A percentile compares a stretch with the other conserved stretches of the same genome.
Evolutionary conservation across 2,888 invertebrate genomes (phyloP).

Genomic region (Neoascia interrupta): DNA sequence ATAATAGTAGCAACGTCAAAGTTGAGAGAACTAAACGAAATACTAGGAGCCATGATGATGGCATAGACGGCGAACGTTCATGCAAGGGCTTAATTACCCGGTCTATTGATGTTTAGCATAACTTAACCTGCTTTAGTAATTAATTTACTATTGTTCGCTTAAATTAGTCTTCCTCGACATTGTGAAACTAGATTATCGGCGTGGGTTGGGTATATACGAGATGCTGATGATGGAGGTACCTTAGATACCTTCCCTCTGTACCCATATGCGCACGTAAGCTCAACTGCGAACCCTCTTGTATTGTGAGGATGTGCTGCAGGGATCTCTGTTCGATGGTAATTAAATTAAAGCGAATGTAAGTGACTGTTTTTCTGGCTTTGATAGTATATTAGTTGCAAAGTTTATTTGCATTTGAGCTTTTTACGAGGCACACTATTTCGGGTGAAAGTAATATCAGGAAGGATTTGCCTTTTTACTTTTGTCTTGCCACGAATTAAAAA

Average conservation of each 20-base stretch:
- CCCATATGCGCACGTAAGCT: too few species aligned
- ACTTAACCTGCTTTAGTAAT: slow-evolving; percentile 79
- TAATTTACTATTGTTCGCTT: slow-evolving; percentile 79
- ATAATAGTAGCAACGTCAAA: slow-evolving; percentile 65
- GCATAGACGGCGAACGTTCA: slow-evolving; percentile 59
- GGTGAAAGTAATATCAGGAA: too few species aligned
- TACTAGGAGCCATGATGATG: slow-evolving; percentile 26
- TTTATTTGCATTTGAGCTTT: not conserved
- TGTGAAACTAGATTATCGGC: slow-evolving; percentile 66
- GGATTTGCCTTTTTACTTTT: too few species aligned
- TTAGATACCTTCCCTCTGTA: too few species aligned
- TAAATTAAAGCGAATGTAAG: too few species aligned
- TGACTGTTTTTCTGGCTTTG: too few species aligned
- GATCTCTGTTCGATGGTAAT: too few species aligned
- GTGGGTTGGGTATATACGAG: too few species aligned
- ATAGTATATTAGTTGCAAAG: not conserved
- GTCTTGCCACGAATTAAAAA: too few species aligned
- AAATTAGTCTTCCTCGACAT: slow-evolving; percentile 75
- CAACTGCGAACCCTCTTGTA: too few species aligned
- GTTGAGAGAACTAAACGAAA: slow-evolving; percentile 42
- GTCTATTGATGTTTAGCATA: slow-evolving; percentile 75
- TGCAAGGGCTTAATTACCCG: slow-evolving; percentile 73
- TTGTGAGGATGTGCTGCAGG: too few species aligned
- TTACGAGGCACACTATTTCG: not conserved
- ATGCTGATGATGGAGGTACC: too few species aligned